phyloP scores from a whole-genome alignment of 1,140 invertebrate species.

The Bombus confusus region DNA sequence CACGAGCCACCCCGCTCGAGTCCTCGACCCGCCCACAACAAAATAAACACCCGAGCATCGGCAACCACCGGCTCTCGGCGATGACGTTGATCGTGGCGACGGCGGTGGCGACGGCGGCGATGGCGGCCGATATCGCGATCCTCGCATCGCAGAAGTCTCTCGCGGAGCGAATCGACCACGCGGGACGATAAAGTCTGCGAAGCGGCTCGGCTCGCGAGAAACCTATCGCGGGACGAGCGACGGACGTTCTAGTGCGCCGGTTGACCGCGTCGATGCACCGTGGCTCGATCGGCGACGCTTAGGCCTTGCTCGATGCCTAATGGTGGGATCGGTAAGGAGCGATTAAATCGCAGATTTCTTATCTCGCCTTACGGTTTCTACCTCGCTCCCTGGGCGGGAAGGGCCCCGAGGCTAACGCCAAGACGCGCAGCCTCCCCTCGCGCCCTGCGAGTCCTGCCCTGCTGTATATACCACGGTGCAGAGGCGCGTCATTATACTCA shows the following conservation, averaged over 20 bases:
- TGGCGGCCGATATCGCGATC: not conserved
- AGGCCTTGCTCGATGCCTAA: constrained; percentile 57
- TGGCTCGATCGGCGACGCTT: constrained; percentile 53
- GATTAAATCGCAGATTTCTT: constrained; percentile 73
- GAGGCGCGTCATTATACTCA: constrained; percentile 77
- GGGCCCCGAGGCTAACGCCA: constrained; percentile 67
- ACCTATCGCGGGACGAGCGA: not conserved
- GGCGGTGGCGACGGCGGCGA: not conserved
- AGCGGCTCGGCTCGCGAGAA: not conserved
- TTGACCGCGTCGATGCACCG: not conserved
- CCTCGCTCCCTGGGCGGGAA: constrained; percentile 73
- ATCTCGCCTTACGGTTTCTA: constrained; percentile 68
- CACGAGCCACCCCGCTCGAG: constrained; percentile 60
- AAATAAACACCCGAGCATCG: constrained; percentile 74
- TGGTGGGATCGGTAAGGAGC: constrained; percentile 66
- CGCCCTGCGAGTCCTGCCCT: not conserved
- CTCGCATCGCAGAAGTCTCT: not conserved
- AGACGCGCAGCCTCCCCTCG: constrained; percentile 54
- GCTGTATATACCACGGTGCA: constrained; percentile 55
- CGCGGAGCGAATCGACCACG: not conserved
- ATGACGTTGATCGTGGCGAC: constrained; percentile 49
- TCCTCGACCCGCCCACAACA: constrained; percentile 74
- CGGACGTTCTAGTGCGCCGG: not conserved
- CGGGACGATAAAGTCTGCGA: not conserved
- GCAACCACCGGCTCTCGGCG: constrained; percentile 45